Evolutionary conservation across 30 jellyfish, hydroid and myxozoan species (phyloP).

Genomic region (Aurelia coerulea): DNA sequence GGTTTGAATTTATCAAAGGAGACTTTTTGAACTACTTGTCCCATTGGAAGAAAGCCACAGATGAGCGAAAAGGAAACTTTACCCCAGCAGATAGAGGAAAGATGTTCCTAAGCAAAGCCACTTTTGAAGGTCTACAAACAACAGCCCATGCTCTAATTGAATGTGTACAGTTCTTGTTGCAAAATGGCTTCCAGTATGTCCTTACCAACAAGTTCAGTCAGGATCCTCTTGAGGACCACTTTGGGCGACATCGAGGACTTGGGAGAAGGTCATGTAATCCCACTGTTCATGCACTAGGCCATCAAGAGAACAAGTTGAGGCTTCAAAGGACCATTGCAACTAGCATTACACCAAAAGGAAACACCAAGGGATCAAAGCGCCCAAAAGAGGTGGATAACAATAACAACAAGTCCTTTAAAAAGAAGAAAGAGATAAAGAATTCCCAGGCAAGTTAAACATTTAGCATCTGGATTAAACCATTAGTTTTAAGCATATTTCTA

Average conservation of each 20-base stretch:
- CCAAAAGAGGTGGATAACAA: slow-evolving; percentile 27
- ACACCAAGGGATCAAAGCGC: slow-evolving; percentile 47
- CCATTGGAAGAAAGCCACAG: no score
- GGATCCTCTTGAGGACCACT: slow-evolving; percentile 64
- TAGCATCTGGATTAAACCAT: no score
- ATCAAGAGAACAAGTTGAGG: slow-evolving; percentile 44
- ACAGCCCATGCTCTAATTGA: slow-evolving; percentile 55
- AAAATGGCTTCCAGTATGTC: slow-evolving; percentile 52
- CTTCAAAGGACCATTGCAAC: slow-evolving; percentile 47
- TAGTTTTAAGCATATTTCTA: no score
- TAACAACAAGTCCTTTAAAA: slow-evolving; percentile 42
- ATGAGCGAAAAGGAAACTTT: no score
- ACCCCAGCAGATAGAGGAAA: no score
- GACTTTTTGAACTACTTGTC: slow-evolving; percentile 63
- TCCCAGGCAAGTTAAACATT: no score
- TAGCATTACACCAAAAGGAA: slow-evolving; percentile 41
- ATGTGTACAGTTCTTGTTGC: slow-evolving; percentile 35
- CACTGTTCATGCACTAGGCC: slow-evolving; percentile 43
- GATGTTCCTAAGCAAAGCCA: no score
- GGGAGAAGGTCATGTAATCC: slow-evolving; percentile 63
- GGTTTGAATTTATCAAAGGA: slow-evolving; percentile 54
- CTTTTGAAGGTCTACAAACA: slow-evolving; percentile 59
- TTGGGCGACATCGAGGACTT: slow-evolving; percentile 62
- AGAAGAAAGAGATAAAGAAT: slow-evolving; percentile 17
- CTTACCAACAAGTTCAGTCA: slow-evolving; percentile 53